These are phyloP conservation scores for Cephalopachus bancanus DNA, from an alignment of 2,797 vertebrate species.

Conservation along the genomic window DNA sequence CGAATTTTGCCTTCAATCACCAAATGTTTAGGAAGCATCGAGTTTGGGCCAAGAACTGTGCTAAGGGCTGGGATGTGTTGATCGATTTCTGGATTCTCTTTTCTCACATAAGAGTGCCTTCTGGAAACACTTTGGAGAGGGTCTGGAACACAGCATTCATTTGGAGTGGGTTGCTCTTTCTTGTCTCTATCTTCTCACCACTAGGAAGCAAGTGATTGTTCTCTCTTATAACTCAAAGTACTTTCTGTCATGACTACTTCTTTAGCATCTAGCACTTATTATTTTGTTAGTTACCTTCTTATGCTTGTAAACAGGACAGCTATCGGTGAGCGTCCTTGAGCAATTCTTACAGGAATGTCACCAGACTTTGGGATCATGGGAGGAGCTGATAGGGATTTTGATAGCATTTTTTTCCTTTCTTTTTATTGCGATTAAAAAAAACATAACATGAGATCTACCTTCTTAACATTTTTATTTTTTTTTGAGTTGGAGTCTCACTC, in stretches of 20 bases:
- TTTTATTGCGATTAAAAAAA: not conserved
- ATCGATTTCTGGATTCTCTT: slow-evolving; percentile 51
- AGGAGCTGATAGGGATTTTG: not conserved
- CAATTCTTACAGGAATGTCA: not conserved
- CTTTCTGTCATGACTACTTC: not conserved
- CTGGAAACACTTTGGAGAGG: slow-evolving; percentile 26
- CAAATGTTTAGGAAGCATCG: slow-evolving; percentile 63
- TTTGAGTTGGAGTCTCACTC: too few relatives aligned
- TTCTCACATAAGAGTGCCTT: not conserved
- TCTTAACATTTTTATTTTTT: not conserved
- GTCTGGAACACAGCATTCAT: not conserved
- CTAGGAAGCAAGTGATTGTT: not conserved
- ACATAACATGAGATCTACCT: not conserved
- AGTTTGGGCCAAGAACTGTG: slow-evolving; percentile 9
- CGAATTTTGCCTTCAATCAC: slow-evolving; percentile 68
- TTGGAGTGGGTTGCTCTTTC: not conserved
- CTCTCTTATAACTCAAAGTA: not conserved
- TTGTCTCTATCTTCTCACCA: not conserved
- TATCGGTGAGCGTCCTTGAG: not conserved
- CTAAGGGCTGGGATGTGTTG: not conserved
- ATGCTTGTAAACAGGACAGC: not conserved
- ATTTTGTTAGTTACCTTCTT: not conserved
- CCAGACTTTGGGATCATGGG: not conserved
- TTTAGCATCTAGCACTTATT: not conserved
- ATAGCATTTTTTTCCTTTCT: not conserved